Evolutionary conservation across 2,113 vertebrate species (phyloP).

Genomic region (Pandion haliaetus): DNA sequence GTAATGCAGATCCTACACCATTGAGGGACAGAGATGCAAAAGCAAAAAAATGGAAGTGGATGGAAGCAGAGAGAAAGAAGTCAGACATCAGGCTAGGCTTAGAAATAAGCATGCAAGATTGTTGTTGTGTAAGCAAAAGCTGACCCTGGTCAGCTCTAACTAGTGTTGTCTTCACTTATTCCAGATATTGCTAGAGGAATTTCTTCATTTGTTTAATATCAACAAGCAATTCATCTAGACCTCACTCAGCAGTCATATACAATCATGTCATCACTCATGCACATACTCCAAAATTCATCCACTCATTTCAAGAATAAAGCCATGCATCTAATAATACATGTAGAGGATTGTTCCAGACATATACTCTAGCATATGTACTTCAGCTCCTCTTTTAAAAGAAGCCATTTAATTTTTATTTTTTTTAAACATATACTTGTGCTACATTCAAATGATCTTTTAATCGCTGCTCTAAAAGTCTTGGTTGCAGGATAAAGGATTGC

Average conservation of each 20-base stretch:
- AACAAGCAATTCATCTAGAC: slow-evolving; percentile 31
- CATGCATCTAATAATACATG: not conserved
- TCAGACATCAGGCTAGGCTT: not conserved
- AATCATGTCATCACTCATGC: not conserved
- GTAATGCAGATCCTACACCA: not conserved
- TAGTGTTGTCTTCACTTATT: not conserved
- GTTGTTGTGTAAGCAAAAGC: not conserved
- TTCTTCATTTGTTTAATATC: slow-evolving; percentile 54
- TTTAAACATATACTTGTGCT: not conserved
- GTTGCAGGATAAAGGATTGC: not conserved
- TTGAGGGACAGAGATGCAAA: not conserved
- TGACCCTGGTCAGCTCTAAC: not conserved
- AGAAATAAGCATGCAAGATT: not conserved
- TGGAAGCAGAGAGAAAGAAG: not conserved
- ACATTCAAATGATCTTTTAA: not conserved
- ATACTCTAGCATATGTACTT: not conserved
- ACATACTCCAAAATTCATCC: not conserved
- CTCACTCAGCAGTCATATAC: slow-evolving; percentile 12
- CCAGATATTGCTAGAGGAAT: slow-evolving; percentile 16
- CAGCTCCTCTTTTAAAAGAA: not conserved
- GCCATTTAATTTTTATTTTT: not conserved
- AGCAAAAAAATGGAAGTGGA: not conserved
- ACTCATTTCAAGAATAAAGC: not conserved
- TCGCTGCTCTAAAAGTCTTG: not conserved
- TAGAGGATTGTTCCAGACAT: not conserved